These are phyloP conservation scores for Watsonalla binaria DNA, from an alignment of 2,888 invertebrate species.

Conservation along the genomic window DNA sequence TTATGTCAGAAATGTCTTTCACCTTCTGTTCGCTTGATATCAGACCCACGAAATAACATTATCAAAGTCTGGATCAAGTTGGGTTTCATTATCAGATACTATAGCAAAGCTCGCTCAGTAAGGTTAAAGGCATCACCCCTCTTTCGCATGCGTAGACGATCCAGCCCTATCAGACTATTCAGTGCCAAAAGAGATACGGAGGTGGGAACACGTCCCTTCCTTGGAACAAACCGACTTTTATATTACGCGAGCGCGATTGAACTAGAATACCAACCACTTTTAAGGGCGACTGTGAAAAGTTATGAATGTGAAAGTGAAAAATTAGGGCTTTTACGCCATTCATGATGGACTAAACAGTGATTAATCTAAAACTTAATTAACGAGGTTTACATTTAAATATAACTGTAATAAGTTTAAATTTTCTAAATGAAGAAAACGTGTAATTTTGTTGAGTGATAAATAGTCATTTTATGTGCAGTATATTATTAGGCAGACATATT, in stretches of 20 bases:
- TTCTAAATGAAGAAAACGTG: too few species aligned
- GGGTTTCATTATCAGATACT: constrained; percentile 61
- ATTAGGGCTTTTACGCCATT: not conserved
- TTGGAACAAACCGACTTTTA: constrained; percentile 8
- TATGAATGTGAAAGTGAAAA: not conserved
- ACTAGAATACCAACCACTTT: constrained; percentile 11
- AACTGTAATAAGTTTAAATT: not conserved
- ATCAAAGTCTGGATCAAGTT: constrained; percentile 38
- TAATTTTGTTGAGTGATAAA: too few species aligned
- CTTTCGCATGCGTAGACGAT: constrained; percentile 67
- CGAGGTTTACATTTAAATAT: not conserved
- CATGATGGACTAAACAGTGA: not conserved
- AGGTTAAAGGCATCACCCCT: constrained; percentile 47
- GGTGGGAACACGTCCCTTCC: constrained; percentile 42
- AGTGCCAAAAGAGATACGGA: constrained; percentile 47
- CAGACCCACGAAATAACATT: not conserved
- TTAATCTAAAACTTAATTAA: not conserved
- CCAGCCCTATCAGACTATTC: constrained; percentile 50
- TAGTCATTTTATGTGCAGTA: too few species aligned
- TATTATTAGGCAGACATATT: too few species aligned
- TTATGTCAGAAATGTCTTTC: not conserved
- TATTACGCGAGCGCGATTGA: constrained; percentile 31
- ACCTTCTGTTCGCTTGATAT: not conserved
- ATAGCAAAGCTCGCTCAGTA: constrained; percentile 50
- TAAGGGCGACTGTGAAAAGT: not conserved